Evolutionary conservation across 2,888 invertebrate genomes (phyloP).

Genomic region (Clivina fossor): DNA sequence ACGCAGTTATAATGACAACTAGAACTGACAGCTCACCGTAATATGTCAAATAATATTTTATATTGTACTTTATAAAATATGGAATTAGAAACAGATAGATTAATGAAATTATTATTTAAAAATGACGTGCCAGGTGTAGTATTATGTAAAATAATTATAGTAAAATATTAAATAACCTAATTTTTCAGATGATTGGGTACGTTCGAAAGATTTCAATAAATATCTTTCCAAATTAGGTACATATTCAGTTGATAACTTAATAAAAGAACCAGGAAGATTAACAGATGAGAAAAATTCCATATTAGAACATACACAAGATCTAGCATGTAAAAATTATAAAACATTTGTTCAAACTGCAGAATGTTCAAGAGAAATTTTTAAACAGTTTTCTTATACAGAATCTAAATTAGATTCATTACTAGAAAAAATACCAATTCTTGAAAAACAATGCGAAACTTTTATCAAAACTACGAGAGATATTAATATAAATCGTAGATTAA

Average conservation of each 20-base stretch:
- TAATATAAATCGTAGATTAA: constrained; percentile 64
- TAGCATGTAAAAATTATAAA: constrained; percentile 91
- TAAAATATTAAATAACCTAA: constrained; percentile 13
- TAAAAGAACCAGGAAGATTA: constrained; percentile 81
- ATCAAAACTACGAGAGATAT: constrained; percentile 80
- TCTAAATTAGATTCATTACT: constrained; percentile 68
- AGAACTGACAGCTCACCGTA: constrained; percentile 22
- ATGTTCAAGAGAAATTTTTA: constrained; percentile 83
- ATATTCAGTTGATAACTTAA: constrained; percentile 80
- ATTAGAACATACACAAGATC: constrained; percentile 84
- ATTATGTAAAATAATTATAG: too few relatives aligned
- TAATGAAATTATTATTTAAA: constrained; percentile 57
- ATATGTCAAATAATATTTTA: constrained; percentile 20
- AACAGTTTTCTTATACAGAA: constrained; percentile 76
- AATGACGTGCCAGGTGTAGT: constrained; percentile 57
- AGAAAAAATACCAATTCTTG: constrained; percentile 74
- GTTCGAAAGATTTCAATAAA: constrained; percentile 63
- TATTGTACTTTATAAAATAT: constrained; percentile 43
- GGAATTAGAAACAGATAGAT: constrained; percentile 55
- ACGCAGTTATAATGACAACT: too few relatives aligned
- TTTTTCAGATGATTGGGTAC: constrained; percentile 52
- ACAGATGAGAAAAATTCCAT: constrained; percentile 76
- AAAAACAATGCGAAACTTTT: constrained; percentile 78
- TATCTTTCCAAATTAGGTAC: constrained; percentile 83
- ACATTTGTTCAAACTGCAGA: constrained; percentile 95